These are phyloP conservation scores for Oxyteleia sp. DNA, from an alignment of 2,888 invertebrate species.

Conservation along the genomic window DNA sequence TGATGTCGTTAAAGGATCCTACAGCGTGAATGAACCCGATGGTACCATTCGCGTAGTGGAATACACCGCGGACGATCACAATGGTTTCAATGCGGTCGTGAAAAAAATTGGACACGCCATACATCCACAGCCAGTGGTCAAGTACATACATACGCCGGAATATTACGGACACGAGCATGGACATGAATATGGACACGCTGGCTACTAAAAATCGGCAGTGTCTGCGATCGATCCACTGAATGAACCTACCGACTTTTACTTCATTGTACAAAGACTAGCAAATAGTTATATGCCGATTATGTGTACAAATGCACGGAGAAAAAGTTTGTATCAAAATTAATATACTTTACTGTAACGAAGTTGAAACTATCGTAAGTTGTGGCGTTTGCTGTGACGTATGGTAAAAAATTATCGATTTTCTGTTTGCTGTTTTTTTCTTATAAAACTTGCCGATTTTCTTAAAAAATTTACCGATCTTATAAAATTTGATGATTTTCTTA, in stretches of 20 bases:
- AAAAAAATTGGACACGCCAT: conserved; percentile 82
- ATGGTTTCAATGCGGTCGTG: conserved; percentile 86
- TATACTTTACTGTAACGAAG: too few relatives aligned
- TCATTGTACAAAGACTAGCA: background rate
- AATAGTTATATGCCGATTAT: too few relatives aligned
- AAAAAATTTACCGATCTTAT: too few relatives aligned
- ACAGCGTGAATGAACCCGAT: conserved; percentile 86
- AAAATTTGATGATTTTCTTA: too few relatives aligned
- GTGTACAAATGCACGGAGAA: too few relatives aligned
- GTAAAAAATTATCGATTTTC: too few relatives aligned
- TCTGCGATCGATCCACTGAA: background rate
- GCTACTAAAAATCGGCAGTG: background rate
- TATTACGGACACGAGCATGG: background rate
- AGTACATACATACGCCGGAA: background rate
- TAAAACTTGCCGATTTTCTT: too few relatives aligned
- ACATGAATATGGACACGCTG: conserved; percentile 1
- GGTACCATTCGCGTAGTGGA: conserved; percentile 85
- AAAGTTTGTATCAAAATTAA: too few relatives aligned
- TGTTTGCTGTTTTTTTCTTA: too few relatives aligned
- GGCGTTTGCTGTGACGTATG: too few relatives aligned
- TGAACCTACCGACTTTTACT: background rate
- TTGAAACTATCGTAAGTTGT: too few relatives aligned
- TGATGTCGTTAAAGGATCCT: conserved; percentile 85
- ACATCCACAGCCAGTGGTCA: conserved; percentile 11
- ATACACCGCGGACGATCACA: conserved; percentile 86